A percentile compares a stretch with the other conserved stretches of the same genome.
Evolutionary conservation across 2,888 invertebrate species (phyloP).

Genomic region (Dastarcus helophoroides): DNA sequence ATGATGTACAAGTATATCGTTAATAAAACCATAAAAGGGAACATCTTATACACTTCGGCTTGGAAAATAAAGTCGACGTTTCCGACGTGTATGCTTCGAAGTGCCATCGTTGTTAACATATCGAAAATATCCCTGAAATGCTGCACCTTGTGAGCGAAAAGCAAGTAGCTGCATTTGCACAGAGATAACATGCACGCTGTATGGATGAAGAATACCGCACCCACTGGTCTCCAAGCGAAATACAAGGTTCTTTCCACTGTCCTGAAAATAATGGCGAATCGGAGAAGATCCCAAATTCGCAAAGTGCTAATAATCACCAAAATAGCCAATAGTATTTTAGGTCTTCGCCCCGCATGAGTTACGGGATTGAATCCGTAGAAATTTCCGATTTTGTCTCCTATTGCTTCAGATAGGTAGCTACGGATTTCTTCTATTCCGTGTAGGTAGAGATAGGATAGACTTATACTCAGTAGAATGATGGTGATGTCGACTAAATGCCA

Average conservation of each 20-base stretch:
- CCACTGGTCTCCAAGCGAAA: conserved; percentile 1
- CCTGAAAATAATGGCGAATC: conserved; percentile 8
- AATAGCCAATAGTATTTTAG: conserved; percentile 4
- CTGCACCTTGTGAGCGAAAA: conserved; percentile 1
- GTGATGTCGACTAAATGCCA: conserved; percentile 9
- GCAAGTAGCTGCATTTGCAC: too few species aligned
- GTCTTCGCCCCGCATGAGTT: too few species aligned
- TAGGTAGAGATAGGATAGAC: too few species aligned
- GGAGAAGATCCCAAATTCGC: conserved; percentile 7
- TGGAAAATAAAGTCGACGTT: conserved; percentile 4
- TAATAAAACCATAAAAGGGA: too few species aligned
- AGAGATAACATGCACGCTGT: conserved; percentile 3
- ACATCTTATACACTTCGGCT: too few species aligned
- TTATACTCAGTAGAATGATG: conserved; percentile 4
- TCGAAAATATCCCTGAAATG: conserved; percentile 4
- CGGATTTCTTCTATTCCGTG: too few species aligned
- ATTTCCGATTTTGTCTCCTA: conserved; percentile 6
- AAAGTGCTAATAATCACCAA: conserved; percentile 5
- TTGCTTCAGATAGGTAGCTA: too few species aligned
- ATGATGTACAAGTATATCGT: too few species aligned
- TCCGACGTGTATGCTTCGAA: conserved; percentile 1
- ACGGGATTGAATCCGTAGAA: too few species aligned
- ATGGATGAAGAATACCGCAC: conserved; percentile 1
- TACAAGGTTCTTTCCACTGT: conserved; percentile 9
- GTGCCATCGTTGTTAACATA: background rate